Conservation (phyloP, 2,888 invertebrate species). For the Leptinotarsa tumamoca region DNA sequence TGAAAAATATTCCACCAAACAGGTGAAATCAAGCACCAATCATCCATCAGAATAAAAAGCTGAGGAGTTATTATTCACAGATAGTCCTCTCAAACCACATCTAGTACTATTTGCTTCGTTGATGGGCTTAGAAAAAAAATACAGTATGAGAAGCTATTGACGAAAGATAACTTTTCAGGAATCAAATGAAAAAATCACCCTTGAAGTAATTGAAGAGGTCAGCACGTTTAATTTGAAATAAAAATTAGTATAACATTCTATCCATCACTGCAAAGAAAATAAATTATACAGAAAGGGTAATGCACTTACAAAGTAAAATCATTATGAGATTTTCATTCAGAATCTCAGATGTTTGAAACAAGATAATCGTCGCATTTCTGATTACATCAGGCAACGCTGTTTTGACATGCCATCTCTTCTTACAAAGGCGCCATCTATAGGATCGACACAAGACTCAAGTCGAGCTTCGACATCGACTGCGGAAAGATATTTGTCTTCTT, state of each 20-base stretch:
- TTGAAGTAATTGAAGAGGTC: neutral
- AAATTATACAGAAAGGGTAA: conserved; percentile 8
- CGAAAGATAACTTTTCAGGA: neutral
- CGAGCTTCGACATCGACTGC: too few species aligned
- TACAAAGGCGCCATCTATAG: too few species aligned
- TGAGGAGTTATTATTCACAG: neutral
- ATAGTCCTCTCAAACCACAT: too few species aligned
- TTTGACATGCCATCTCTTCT: too few species aligned
- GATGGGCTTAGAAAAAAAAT: too few species aligned
- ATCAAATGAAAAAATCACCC: neutral
- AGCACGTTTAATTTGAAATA: neutral
- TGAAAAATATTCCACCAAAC: too few species aligned
- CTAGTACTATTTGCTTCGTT: too few species aligned
- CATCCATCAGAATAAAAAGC: neutral
- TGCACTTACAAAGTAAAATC: neutral
- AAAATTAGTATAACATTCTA: neutral
- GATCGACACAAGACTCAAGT: too few species aligned
- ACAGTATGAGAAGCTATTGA: neutral
- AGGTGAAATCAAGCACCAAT: neutral
- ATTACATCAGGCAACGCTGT: too few species aligned
- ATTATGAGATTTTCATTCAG: neutral
- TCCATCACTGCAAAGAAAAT: conserved; percentile 2
- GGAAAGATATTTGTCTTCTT: too few species aligned
- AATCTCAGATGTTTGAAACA: neutral
- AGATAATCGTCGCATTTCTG: too few species aligned